A percentile compares a stretch with the other conserved stretches of the same genome.
phyloP scores from a whole-genome alignment of 2,888 invertebrate species.

The Clitarchus hookeri region DNA sequence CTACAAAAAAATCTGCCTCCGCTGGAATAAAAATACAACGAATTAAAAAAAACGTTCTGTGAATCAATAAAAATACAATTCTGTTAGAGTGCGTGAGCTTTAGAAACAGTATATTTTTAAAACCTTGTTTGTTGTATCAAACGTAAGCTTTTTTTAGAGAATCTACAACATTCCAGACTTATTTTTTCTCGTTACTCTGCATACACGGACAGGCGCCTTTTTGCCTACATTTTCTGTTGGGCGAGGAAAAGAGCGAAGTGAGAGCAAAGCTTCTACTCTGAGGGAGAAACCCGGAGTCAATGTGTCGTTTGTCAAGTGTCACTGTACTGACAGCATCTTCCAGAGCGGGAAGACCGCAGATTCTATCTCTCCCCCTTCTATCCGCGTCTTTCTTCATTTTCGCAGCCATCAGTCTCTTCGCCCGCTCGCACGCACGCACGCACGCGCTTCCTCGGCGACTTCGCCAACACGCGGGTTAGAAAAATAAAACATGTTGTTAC shows the following conservation, averaged over 20 bases:
- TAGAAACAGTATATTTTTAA: no score
- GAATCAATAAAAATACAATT: no score
- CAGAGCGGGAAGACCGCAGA: constrained; percentile 38
- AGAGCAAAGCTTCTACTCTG: neutral
- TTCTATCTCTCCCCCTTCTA: constrained; percentile 32
- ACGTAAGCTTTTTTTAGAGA: no score
- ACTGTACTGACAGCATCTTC: constrained; percentile 37
- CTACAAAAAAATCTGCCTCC: no score
- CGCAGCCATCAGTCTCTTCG: neutral
- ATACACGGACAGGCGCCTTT: neutral
- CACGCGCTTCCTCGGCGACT: neutral
- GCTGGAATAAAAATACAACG: no score
- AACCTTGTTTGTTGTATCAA: no score
- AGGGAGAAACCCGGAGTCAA: constrained; percentile 8
- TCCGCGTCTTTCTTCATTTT: constrained; percentile 29
- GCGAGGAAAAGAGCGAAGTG: neutral
- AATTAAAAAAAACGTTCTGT: no score
- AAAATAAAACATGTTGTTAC: no score
- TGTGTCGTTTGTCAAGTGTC: constrained; percentile 41
- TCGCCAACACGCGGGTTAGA: neutral
- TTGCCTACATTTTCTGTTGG: neutral
- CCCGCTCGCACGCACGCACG: no score
- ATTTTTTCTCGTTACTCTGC: no score
- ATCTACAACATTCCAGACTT: no score
- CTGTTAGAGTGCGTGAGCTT: no score